These are phyloP conservation scores for Cyphomyrus plagiostoma DNA, from an alignment of 2,113 vertebrate genomes.

Conservation along the genomic window DNA sequence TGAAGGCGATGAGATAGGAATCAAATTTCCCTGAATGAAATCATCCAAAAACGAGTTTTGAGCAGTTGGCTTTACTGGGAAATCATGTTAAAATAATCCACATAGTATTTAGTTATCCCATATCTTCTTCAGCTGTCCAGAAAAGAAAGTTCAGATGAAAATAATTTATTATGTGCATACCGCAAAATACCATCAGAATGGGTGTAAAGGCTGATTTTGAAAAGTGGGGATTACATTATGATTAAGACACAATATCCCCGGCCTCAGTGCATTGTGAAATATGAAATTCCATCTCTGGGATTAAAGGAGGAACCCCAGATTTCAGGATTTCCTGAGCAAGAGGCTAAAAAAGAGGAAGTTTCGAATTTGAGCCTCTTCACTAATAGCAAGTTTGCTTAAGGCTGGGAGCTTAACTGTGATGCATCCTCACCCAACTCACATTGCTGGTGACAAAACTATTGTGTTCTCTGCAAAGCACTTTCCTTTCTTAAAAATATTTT, in stretches of 20 bases:
- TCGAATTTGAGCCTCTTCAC: neutral
- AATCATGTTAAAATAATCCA: slow-evolving; percentile 47
- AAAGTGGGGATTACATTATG: slow-evolving; percentile 9
- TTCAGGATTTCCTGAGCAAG: neutral
- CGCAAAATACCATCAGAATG: slow-evolving; percentile 13
- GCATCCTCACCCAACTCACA: neutral
- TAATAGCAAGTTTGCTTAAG: neutral
- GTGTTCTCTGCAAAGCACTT: neutral
- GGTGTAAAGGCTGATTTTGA: slow-evolving; percentile 34
- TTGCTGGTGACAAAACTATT: neutral
- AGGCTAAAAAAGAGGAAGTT: neutral
- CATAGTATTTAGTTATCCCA: slow-evolving; percentile 44
- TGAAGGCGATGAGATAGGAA: slow-evolving; percentile 44
- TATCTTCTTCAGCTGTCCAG: slow-evolving; percentile 28
- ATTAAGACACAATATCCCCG: neutral
- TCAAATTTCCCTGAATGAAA: slow-evolving; percentile 55
- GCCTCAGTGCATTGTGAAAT: neutral
- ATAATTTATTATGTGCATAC: slow-evolving; percentile 20
- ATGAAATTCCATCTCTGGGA: neutral
- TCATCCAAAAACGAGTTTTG: slow-evolving; percentile 53
- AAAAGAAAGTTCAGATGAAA: slow-evolving; percentile 24
- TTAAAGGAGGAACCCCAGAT: neutral
- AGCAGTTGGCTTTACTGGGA: slow-evolving; percentile 32
- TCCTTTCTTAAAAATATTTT: neutral
- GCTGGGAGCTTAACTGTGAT: neutral